Conservation (phyloP, 2,797 vertebrate genomes). For the Thripadectes ignobilis region DNA sequence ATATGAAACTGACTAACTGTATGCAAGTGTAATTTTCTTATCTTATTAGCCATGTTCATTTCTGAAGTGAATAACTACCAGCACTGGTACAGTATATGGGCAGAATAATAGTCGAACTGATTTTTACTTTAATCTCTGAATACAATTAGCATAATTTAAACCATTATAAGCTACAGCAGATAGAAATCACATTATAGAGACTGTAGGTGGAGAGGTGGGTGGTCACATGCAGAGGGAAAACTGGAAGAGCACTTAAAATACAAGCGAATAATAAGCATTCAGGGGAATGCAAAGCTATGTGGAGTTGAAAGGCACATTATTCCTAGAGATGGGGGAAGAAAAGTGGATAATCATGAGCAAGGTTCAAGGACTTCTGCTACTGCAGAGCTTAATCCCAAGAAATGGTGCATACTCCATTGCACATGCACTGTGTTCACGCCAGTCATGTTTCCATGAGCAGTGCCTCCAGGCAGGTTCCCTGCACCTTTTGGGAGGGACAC, state of each 20-base stretch:
- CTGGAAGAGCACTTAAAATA: slow-evolving; percentile 74
- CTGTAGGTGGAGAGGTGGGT: slow-evolving; percentile 78
- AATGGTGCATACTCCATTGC: background rate
- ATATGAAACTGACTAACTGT: slow-evolving; percentile 67
- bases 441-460: background rate
- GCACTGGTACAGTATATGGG: slow-evolving; percentile 59
- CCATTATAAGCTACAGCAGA: slow-evolving; percentile 74
- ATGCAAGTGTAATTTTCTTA: slow-evolving; percentile 75
- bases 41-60: slow-evolving; percentile 75
- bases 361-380: slow-evolving; percentile 21
- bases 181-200: slow-evolving; percentile 77
- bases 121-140: slow-evolving; percentile 77
- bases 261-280: slow-evolving; percentile 70
- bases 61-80: slow-evolving; percentile 75
- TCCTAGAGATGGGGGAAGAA: background rate
- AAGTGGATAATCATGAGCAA: slow-evolving; percentile 2
- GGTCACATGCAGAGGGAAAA: slow-evolving; percentile 72
- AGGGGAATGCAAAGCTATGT: slow-evolving; percentile 38
- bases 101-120: slow-evolving; percentile 73
- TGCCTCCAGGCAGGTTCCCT: background rate
- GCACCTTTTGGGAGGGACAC: background rate
- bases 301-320: slow-evolving; percentile 41
- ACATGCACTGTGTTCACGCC: background rate
- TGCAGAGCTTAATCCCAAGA: background rate
- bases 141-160: slow-evolving; percentile 80